Evolutionary conservation across 2,797 vertebrate species (phyloP).

Genomic region (Poeciliopsis gracilis): DNA sequence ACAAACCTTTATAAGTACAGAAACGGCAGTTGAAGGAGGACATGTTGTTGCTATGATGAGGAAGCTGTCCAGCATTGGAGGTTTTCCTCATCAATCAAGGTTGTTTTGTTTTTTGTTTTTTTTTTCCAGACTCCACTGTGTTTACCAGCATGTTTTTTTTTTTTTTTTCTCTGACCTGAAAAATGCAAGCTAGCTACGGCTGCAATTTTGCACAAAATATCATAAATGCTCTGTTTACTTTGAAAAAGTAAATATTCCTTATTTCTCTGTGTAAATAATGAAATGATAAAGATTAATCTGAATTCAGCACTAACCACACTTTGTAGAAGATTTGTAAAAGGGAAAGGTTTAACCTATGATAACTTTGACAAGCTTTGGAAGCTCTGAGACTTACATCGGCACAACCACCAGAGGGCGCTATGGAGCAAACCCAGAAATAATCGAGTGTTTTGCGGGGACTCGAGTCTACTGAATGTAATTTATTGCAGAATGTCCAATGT

Average conservation of each 20-base stretch:
- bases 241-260: conserved; percentile 47
- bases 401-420: conserved; percentile 23
- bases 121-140: neutral
- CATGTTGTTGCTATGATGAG: neutral
- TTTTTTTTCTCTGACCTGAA: conserved; percentile 10
- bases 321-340: neutral
- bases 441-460: conserved; percentile 14
- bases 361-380: conserved; percentile 26
- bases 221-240: conserved; percentile 40
- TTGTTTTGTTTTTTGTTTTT: neutral
- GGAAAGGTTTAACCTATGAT: conserved; percentile 19
- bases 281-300: conserved; percentile 11
- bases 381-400: neutral
- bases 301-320: conserved; percentile 9
- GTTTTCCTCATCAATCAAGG: neutral
- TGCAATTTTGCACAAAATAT: conserved; percentile 65
- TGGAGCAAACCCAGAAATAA: conserved; percentile 22
- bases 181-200: conserved; percentile 50
- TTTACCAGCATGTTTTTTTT: conserved; percentile 16
- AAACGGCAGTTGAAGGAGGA: neutral
- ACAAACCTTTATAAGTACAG: conserved; percentile 1
- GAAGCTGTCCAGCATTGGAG: neutral
- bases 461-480: conserved; percentile 55
- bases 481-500: conserved; percentile 44
- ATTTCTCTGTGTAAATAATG: conserved; percentile 10